Evolutionary conservation across 2,113 vertebrate species (phyloP), one percentile per base, ranked within the genome.

Genomic region (Cephalopterus ornatus): DNA sequence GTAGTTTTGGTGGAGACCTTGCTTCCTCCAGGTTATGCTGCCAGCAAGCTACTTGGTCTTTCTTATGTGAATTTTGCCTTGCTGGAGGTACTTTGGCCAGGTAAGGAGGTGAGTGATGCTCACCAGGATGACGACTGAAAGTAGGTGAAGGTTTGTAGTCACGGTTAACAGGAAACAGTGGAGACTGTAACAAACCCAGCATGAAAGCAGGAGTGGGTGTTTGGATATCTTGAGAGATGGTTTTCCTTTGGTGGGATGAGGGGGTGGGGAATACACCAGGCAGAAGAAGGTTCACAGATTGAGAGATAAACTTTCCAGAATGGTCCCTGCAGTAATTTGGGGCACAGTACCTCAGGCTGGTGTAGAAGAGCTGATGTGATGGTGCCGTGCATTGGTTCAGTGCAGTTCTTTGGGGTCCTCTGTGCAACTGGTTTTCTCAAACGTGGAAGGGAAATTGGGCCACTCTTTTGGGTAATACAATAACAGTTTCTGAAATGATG

Each of bases 241-340:
- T 93, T 96, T 97, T 96, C 96, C 96, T 95, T 92, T 85, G 93
- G 94, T 1, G 56, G 93, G 92, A 97, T 96, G 96, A 95, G 96
- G 95, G 95, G 96, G 96, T 96, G 96, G 96, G 96, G 96, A 94
- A 95, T 96, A 96, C 95, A 96, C 96, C 92, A 4, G 88, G 76
- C 42, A 95, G 73, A 90, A 44, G 52, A 61, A 79, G 83, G 81
- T 46, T 94, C 49, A 73, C 24, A 94, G 91, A 72, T 52, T 21
- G 75, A 88, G 68, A 95, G 85, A 84, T 2, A 88, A 93, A 90
- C 90, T 97, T 96, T 90, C 93, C 95, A 95, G 90, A 90, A 32
- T 44, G 71, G 75, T 78, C 88, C 15, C 59, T 93, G 68, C 42
- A 14, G 1, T 5, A 82, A 80, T 88, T 9, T 86, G 92, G 68